Evolutionary conservation across 1,140 invertebrate genomes (phyloP).

Genomic region (Bradynema listronoti): DNA sequence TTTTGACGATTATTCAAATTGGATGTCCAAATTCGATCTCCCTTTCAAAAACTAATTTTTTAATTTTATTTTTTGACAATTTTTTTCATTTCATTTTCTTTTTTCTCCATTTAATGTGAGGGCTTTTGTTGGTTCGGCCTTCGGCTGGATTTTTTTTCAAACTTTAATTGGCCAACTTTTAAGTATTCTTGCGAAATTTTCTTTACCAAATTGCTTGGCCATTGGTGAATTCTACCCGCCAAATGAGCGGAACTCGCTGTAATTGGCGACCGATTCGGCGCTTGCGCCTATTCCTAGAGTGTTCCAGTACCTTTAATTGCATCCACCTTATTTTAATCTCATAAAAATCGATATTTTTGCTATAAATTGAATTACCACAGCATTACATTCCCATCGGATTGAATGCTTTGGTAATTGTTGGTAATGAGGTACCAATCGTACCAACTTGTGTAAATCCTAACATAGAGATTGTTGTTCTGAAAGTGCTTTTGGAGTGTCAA

Average conservation of each 20-base stretch:
- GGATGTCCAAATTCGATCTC: neutral
- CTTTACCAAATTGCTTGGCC: conserved; percentile 7
- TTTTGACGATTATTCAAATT: neutral
- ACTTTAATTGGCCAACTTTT: neutral
- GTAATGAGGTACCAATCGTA: conserved; percentile 5
- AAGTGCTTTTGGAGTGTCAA: neutral
- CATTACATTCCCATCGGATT: neutral
- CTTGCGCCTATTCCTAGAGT: neutral
- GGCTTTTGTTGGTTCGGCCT: neutral
- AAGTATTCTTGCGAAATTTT: neutral
- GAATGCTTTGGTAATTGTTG: neutral
- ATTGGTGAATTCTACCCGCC: neutral
- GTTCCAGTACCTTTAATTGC: no score
- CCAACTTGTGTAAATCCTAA: conserved; percentile 6
- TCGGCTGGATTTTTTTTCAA: neutral
- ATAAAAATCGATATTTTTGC: no score
- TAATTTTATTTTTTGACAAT: neutral
- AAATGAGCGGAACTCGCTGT: conserved; percentile 2
- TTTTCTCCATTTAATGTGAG: neutral
- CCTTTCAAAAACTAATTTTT: neutral
- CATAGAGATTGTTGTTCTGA: neutral
- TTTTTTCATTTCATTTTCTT: neutral
- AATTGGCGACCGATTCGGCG: neutral
- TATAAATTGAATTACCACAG: no score
- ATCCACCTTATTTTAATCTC: no score